phyloP scores from a whole-genome alignment of 2,797 vertebrate species.

The Peromyscus melanophrys region DNA sequence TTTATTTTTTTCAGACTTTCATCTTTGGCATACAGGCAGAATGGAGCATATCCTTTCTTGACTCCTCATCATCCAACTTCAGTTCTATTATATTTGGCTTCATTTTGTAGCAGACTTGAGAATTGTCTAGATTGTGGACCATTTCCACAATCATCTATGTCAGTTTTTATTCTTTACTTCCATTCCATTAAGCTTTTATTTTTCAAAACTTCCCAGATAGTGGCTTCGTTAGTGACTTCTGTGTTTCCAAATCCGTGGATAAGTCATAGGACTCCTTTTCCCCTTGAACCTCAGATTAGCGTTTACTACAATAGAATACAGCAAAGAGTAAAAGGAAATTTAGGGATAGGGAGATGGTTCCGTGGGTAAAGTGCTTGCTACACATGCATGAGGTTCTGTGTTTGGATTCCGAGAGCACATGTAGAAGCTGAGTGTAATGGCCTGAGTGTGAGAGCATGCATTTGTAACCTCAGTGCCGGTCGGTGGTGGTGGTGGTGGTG shows the following conservation, averaged over 20 bases:
- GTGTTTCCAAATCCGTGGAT: not conserved
- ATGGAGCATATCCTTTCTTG: not conserved
- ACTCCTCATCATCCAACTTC: not conserved
- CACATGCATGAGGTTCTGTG: not conserved
- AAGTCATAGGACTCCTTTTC: not conserved
- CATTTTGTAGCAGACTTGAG: not conserved
- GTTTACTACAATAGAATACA: not conserved
- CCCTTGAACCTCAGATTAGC: not conserved
- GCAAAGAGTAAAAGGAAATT: not conserved
- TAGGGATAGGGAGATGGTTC: not conserved
- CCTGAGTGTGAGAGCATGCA: not conserved
- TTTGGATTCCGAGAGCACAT: not conserved
- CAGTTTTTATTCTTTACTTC: not conserved
- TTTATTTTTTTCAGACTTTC: not conserved
- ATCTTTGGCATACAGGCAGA: not conserved
- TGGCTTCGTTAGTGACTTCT: not conserved
- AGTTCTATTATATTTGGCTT: not conserved
- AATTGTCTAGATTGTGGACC: not conserved
- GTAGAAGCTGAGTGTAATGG: too few relatives aligned
- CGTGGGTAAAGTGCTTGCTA: not conserved
- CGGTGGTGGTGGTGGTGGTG: not conserved
- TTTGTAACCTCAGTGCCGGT: not conserved
- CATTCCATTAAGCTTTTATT: not conserved
- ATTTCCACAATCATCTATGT: not conserved
- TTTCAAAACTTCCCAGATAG: not conserved